Evolutionary conservation across 2,888 invertebrate species (phyloP).

Genomic region (Tromatobia lineatoria): DNA sequence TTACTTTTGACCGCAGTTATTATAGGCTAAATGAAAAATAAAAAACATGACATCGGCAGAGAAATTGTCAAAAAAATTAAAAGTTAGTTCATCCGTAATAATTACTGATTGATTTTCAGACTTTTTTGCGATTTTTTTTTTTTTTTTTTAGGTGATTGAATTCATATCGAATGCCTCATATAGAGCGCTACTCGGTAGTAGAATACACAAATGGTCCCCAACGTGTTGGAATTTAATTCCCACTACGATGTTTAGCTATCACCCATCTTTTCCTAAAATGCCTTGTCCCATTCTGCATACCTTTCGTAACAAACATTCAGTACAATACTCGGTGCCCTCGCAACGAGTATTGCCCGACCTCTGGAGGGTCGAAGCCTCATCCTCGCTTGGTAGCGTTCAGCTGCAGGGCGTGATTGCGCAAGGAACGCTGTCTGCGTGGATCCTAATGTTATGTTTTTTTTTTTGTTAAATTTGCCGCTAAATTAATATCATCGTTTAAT

Average conservation of each 20-base stretch:
- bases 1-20: too few relatives aligned
- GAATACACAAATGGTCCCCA: too few relatives aligned
- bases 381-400: conserved; percentile 9
- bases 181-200: too few relatives aligned
- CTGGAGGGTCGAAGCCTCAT: conserved; percentile 48
- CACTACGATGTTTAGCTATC: background rate
- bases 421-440: conserved; percentile 15
- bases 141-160: too few relatives aligned
- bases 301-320: background rate
- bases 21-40: too few relatives aligned
- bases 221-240: background rate
- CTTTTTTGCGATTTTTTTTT: too few relatives aligned
- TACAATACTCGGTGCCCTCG: background rate
- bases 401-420: conserved; percentile 6
- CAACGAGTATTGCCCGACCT: conserved; percentile 31
- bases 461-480: background rate
- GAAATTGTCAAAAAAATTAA: too few relatives aligned
- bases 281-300: background rate
- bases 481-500: conserved; percentile 33
- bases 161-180: too few relatives aligned
- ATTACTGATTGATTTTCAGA: too few relatives aligned
- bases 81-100: too few relatives aligned
- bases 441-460: conserved; percentile 7
- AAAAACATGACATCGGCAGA: too few relatives aligned
- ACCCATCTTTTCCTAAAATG: background rate